Percentiles rank a stretch among this genome's conserved stretches.
Evolutionary conservation across 2,797 vertebrate species (phyloP).

Genomic region (Morus bassanus): DNA sequence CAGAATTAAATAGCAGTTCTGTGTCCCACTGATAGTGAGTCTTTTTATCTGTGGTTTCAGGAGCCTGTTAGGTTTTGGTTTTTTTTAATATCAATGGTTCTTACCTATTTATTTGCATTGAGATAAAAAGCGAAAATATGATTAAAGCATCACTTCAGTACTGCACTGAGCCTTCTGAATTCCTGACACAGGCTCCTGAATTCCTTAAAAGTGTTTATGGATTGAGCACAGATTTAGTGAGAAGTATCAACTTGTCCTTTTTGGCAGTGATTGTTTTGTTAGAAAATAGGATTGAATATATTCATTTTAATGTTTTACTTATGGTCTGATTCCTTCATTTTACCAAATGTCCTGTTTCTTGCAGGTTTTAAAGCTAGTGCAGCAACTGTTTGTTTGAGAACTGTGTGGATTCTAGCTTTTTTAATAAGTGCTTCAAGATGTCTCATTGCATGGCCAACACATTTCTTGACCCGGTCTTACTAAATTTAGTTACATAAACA

Average conservation of each 20-base stretch:
- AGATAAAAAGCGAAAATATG: background rate
- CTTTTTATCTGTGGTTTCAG: slow-evolving; percentile 1
- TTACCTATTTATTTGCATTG: background rate
- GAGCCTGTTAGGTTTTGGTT: background rate
- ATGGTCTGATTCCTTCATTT: background rate
- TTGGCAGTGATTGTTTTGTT: background rate
- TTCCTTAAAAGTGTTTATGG: slow-evolving; percentile 9
- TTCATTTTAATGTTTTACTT: slow-evolving; percentile 20
- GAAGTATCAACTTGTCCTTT: slow-evolving; percentile 17
- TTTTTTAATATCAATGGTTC: background rate
- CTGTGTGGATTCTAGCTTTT: background rate
- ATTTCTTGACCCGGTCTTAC: background rate
- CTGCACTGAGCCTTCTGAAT: background rate
- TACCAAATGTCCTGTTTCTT: background rate
- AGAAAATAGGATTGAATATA: slow-evolving; percentile 1
- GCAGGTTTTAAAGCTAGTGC: background rate
- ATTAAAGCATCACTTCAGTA: background rate
- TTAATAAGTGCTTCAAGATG: background rate
- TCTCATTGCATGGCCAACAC: background rate
- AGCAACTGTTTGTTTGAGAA: background rate
- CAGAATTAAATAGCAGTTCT: background rate
- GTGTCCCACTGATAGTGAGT: background rate
- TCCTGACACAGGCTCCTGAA: background rate
- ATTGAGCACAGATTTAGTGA: background rate
- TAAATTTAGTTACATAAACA: background rate